Conservation (phyloP, 2,113 vertebrate species). For the Mustelus asterias region DNA sequence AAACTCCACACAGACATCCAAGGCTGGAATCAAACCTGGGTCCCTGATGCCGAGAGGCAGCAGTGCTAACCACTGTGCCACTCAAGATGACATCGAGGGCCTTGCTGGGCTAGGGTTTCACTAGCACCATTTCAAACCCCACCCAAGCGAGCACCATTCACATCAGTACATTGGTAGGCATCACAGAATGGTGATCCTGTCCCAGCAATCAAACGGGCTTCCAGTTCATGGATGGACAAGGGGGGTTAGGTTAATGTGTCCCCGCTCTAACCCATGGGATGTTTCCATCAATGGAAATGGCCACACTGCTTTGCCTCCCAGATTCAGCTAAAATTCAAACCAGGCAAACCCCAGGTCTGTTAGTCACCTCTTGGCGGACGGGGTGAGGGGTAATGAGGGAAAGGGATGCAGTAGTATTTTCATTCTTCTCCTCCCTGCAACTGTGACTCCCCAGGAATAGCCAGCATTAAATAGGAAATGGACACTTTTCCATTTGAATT, state of each 20-base stretch:
- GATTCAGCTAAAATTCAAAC: neutral
- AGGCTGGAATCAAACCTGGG: no score
- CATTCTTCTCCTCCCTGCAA: no score
- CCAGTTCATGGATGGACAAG: neutral
- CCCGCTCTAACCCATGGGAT: neutral
- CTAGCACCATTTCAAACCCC: neutral
- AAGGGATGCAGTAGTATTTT: no score
- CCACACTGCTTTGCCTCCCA: neutral
- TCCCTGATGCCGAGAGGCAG: no score
- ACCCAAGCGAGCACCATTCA: neutral
- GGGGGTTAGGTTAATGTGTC: neutral
- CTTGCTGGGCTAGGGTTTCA: neutral
- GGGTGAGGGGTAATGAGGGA: no score
- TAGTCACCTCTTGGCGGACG: no score
- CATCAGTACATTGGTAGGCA: neutral
- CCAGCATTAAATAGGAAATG: no score
- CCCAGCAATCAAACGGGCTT: neutral
- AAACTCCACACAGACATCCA: no score
- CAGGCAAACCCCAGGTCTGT: neutral
- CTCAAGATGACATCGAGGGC: neutral
- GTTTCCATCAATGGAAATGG: neutral
- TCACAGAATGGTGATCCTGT: neutral
- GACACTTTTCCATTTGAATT: no score
- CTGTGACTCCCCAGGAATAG: no score
- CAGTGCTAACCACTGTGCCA: no score